Evolutionary conservation across 2,797 vertebrate genomes (phyloP).

Genomic region (Neosalanx taihuensis): DNA sequence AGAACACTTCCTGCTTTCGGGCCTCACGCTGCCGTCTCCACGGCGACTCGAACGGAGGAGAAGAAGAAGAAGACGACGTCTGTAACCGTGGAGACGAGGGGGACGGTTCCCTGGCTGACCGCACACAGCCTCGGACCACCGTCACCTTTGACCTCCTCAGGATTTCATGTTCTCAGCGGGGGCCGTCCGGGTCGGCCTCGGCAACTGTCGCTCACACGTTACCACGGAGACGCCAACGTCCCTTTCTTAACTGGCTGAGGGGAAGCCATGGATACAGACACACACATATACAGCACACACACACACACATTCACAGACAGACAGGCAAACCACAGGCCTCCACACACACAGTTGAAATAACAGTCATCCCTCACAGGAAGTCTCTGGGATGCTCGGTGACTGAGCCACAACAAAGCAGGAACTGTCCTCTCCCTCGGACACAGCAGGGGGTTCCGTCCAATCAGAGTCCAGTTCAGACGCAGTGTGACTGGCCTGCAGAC

Average conservation of each 20-base stretch:
- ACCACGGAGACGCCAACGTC: constrained; percentile 62
- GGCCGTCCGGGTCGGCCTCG: constrained; percentile 47
- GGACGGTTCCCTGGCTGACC: constrained; percentile 4
- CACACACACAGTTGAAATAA: constrained; percentile 61
- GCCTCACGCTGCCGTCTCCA: constrained; percentile 48
- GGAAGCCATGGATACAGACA: constrained; percentile 30
- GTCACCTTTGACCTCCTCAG: constrained; percentile 44
- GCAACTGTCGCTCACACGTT: constrained; percentile 55
- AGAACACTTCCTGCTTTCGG: constrained; percentile 36
- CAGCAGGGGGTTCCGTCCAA: constrained; percentile 54
- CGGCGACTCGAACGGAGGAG: constrained; percentile 10
- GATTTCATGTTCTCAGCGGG: constrained; percentile 36
- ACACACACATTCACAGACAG: constrained; percentile 15
- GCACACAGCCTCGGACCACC: constrained; percentile 17
- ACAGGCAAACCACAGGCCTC: constrained; percentile 53
- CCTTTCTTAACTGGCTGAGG: constrained; percentile 23
- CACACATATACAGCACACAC: no score
- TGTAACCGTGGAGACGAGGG: constrained; percentile 23
- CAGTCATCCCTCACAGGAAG: constrained; percentile 67
- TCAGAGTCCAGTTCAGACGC: constrained; percentile 34
- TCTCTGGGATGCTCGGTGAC: constrained; percentile 61
- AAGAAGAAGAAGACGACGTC: background rate
- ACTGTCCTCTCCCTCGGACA: constrained; percentile 49
- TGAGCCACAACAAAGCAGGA: constrained; percentile 68
- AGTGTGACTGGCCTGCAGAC: no score